phyloP scores from a whole-genome alignment of 2,113 vertebrate genomes.

The Ophthalmolycus amberensis region DNA sequence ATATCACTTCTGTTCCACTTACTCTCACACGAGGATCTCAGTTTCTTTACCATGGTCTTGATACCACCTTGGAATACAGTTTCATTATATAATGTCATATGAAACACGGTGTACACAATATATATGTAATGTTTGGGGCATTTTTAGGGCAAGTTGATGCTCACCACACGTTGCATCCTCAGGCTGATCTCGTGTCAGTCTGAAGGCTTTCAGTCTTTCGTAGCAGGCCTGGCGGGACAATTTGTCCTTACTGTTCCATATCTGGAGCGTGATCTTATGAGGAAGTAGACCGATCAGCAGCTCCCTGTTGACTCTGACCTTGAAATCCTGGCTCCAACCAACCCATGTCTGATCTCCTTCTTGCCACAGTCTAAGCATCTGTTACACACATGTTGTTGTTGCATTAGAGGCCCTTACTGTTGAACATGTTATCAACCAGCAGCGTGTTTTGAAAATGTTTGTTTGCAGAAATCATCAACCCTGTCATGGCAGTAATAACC shows the following conservation, averaged over 20 bases:
- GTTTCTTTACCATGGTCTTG: slow-evolving; percentile 69
- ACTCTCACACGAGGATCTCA: slow-evolving; percentile 71
- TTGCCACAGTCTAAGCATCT: slow-evolving; percentile 83
- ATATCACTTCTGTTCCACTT: slow-evolving; percentile 13
- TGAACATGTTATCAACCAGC: not conserved
- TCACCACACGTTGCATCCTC: slow-evolving; percentile 59
- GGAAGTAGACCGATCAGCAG: slow-evolving; percentile 82
- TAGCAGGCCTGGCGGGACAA: slow-evolving; percentile 74
- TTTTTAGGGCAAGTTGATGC: not conserved
- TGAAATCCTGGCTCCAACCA: slow-evolving; percentile 82
- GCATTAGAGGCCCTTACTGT: not conserved
- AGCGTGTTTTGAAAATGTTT: not conserved
- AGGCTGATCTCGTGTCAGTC: slow-evolving; percentile 24
- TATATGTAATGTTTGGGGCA: not conserved
- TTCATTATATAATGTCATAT: not conserved
- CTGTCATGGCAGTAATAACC: not conserved
- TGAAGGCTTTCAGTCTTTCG: slow-evolving; percentile 71
- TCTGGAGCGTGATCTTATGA: slow-evolving; percentile 82
- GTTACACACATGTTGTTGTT: not conserved
- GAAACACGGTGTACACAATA: not conserved
- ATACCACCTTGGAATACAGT: slow-evolving; percentile 71
- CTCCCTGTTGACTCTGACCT: slow-evolving; percentile 79
- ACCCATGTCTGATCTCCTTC: slow-evolving; percentile 87
- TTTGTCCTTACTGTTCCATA: slow-evolving; percentile 85
- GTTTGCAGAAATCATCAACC: not conserved